Percentiles rank a stretch among this genome's conserved stretches.
Evolutionary conservation across 2,888 invertebrate species (phyloP).

Genomic region (Oscheius sp.): DNA sequence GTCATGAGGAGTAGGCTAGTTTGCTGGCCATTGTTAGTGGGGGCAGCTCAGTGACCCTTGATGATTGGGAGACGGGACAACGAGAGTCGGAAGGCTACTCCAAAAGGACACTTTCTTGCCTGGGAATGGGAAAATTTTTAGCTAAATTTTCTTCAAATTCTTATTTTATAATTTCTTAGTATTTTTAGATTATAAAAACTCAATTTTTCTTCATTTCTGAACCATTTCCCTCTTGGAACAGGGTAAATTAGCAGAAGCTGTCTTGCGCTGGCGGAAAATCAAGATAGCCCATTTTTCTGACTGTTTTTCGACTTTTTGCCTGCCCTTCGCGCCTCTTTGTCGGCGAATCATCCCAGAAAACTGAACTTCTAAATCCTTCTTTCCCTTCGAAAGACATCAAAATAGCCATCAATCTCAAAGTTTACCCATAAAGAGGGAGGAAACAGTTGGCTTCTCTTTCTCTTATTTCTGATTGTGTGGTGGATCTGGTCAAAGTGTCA

Average conservation of each 20-base stretch:
- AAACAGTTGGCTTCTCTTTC: neutral
- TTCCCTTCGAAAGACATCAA: neutral
- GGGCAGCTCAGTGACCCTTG: constrained; percentile 5
- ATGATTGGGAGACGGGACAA: neutral
- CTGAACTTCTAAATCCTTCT: neutral
- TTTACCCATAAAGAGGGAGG: neutral
- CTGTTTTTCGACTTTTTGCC: no score
- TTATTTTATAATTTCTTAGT: neutral
- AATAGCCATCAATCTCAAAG: neutral
- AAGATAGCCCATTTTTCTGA: no score
- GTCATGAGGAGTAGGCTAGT: constrained; percentile 5
- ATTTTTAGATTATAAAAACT: neutral
- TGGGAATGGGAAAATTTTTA: no score
- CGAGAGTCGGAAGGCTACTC: no score
- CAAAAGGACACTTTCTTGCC: no score
- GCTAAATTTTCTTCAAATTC: no score
- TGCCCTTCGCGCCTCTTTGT: no score
- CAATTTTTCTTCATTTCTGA: neutral
- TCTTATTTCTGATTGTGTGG: neutral
- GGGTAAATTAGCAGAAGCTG: no score
- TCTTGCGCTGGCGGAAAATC: no score
- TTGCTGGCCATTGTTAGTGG: constrained; percentile 22
- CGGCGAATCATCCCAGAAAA: neutral
- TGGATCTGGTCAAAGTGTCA: constrained; percentile 16
- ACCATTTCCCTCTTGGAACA: neutral